These are phyloP conservation scores for Melanchra persicariae DNA, from an alignment of 2,888 invertebrate species.

Conservation along the genomic window DNA sequence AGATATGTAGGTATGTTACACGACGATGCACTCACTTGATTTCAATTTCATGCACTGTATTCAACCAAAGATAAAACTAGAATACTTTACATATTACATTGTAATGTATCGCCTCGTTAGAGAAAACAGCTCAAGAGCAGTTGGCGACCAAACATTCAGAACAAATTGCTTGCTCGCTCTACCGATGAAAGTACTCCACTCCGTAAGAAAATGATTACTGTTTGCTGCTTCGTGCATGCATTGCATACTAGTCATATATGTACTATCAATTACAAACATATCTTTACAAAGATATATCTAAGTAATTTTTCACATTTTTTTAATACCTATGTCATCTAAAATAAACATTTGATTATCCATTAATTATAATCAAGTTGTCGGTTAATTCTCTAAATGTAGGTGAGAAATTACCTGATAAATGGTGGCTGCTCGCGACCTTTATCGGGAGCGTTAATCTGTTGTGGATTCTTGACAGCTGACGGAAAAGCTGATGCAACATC, in stretches of 20 bases:
- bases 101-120: conserved; percentile 78
- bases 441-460: conserved; percentile 65
- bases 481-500: conserved; percentile 76
- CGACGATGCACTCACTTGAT: conserved; percentile 32
- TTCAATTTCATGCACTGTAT: conserved; percentile 50
- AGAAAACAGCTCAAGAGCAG: conserved; percentile 77
- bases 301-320: background rate
- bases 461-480: conserved; percentile 70
- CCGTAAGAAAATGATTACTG: conserved; percentile 77
- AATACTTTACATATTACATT: conserved; percentile 70
- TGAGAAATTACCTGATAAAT: conserved; percentile 72
- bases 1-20: conserved; percentile 23
- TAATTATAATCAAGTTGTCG: background rate
- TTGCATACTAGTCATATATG: conserved; percentile 67
- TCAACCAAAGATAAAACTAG: conserved; percentile 58
- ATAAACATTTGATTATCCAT: conserved; percentile 18
- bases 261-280: conserved; percentile 59
- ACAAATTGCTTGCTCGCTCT: conserved; percentile 82
- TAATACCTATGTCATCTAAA: conserved; percentile 11
- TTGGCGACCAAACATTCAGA: conserved; percentile 80
- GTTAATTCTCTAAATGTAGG: conserved; percentile 12
- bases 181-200: conserved; percentile 79
- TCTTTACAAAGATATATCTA: conserved; percentile 30
- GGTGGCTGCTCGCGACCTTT: conserved; percentile 71
- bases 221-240: conserved; percentile 69